phyloP scores from a whole-genome alignment of 2,888 invertebrate genomes.

The Perizoma affinitatum region DNA sequence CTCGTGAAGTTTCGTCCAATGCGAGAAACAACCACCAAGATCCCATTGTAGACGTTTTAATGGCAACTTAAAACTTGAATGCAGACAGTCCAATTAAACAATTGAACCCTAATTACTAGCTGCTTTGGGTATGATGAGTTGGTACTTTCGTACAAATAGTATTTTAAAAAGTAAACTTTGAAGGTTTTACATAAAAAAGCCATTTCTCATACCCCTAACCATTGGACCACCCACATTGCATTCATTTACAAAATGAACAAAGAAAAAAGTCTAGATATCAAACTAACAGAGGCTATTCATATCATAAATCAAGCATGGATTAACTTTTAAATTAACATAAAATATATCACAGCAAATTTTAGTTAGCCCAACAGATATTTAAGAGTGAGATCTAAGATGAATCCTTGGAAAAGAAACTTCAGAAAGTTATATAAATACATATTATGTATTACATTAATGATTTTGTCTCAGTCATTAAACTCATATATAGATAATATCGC shows the following conservation, averaged over 20 bases:
- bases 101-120: slow-evolving; percentile 34
- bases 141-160: neutral
- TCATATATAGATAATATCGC: slow-evolving; percentile 41
- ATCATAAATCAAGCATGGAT: slow-evolving; percentile 59
- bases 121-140: slow-evolving; percentile 18
- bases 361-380: slow-evolving; percentile 68
- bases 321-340: slow-evolving; percentile 71
- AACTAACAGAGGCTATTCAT: slow-evolving; percentile 59
- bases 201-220: slow-evolving; percentile 1
- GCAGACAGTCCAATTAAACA: slow-evolving; percentile 63
- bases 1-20: slow-evolving; percentile 67
- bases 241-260: slow-evolving; percentile 54
- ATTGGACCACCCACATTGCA: slow-evolving; percentile 66
- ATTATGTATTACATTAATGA: slow-evolving; percentile 47
- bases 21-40: slow-evolving; percentile 71
- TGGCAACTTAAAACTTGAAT: slow-evolving; percentile 60
- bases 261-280: slow-evolving; percentile 58
- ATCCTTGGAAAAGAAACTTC: slow-evolving; percentile 39
- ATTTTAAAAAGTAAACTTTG: slow-evolving; percentile 5
- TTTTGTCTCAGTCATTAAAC: slow-evolving; percentile 54
- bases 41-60: slow-evolving; percentile 67
- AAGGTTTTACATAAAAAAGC: neutral
- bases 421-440: slow-evolving; percentile 45
- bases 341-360: slow-evolving; percentile 82
- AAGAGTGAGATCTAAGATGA: slow-evolving; percentile 43